Conservation (phyloP, 2,113 vertebrate genomes). For the Colossoma macropomum region DNA sequence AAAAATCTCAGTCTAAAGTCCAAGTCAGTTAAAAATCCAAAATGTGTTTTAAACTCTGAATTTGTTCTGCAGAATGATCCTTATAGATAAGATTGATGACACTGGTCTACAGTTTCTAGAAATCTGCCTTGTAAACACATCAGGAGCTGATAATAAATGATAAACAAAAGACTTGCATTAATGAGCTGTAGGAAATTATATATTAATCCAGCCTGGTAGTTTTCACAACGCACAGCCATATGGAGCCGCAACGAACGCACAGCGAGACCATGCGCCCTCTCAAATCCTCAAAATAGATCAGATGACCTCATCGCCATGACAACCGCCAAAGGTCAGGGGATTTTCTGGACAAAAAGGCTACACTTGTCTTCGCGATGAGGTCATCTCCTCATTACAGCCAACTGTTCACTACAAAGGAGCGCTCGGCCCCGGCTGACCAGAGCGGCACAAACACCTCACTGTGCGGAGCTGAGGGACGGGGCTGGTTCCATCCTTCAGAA, state of each 20-base stretch:
- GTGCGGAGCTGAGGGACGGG: not conserved
- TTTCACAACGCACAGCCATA: constrained; percentile 1
- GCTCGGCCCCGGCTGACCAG: constrained; percentile 39
- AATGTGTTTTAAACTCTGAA: too few species aligned
- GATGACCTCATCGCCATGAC: constrained; percentile 55
- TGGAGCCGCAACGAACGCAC: constrained; percentile 44
- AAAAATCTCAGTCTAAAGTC: too few species aligned
- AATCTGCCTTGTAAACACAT: not conserved
- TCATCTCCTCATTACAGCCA: constrained; percentile 52
- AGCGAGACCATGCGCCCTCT: constrained; percentile 35
- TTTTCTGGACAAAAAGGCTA: constrained; percentile 62
- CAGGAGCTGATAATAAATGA: too few species aligned
- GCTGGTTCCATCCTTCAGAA: constrained; percentile 23
- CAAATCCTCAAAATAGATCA: constrained; percentile 31
- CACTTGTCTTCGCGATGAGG: constrained; percentile 64
- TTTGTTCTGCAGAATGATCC: too few species aligned
- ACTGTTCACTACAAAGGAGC: constrained; percentile 42
- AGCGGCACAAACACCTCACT: constrained; percentile 34
- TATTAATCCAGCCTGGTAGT: too few species aligned
- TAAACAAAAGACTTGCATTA: too few species aligned
- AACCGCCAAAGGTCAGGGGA: constrained; percentile 25
- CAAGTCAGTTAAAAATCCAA: too few species aligned
- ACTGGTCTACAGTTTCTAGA: too few species aligned
- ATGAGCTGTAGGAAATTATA: not conserved
- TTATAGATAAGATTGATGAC: too few species aligned